These are phyloP conservation scores for Epinephelus coioides DNA, from an alignment of 2,797 vertebrate species.

Conservation along the genomic window DNA sequence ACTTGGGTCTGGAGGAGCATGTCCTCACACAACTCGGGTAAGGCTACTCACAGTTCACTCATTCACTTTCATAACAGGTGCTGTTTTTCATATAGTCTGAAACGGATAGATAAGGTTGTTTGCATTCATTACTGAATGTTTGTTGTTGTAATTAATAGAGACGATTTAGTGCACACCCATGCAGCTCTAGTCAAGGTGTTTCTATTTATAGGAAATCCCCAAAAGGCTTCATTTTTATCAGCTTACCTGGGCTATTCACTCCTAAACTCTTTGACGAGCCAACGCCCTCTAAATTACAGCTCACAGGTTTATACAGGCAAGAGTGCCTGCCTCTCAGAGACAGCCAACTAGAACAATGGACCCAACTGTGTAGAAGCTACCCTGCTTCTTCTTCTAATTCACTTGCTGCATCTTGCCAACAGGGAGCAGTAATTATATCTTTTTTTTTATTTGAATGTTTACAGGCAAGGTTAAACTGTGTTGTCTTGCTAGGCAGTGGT, in stretches of 20 bases:
- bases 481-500: conserved; percentile 43
- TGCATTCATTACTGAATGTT: conserved; percentile 33
- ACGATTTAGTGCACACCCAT: conserved; percentile 31
- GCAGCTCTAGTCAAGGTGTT: conserved; percentile 34
- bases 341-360: conserved; percentile 62
- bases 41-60: conserved; percentile 1
- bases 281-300: conserved; percentile 74
- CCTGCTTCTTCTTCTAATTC: conserved; percentile 61
- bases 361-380: conserved; percentile 49
- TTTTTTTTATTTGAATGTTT: conserved; percentile 68
- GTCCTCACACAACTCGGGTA: conserved; percentile 93
- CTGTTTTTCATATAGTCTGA: neutral
- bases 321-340: conserved; percentile 51
- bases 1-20: conserved; percentile 92
- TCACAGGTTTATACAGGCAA: conserved; percentile 74
- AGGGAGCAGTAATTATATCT: conserved; percentile 68
- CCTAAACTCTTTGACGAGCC: conserved; percentile 60
- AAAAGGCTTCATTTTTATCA: conserved; percentile 69
- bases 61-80: neutral
- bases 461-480: conserved; percentile 65
- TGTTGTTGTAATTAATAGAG: conserved; percentile 16
- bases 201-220: conserved; percentile 63
- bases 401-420: conserved; percentile 53
- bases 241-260: conserved; percentile 68
- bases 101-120: conserved; percentile 8